A percentile compares a stretch with the other conserved stretches of the same genome.
Evolutionary conservation across 1,140 invertebrate species (phyloP).

Genomic region (Panagrolaimus sp.): DNA sequence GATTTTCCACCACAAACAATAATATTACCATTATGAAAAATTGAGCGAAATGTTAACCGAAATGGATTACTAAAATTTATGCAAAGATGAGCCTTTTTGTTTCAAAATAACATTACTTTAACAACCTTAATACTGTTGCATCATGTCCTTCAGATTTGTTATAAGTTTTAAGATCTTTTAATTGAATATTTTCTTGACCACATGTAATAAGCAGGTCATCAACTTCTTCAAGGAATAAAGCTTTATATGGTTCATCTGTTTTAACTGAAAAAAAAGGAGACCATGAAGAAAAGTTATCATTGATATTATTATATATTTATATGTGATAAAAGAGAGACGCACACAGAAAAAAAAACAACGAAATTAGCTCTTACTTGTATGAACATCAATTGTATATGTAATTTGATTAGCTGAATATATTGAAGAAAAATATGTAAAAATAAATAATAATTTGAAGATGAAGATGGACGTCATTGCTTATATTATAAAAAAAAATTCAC

Average conservation of each 20-base stretch:
- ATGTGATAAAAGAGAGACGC: too few relatives aligned
- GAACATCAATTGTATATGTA: constrained; percentile 8
- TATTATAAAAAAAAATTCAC: too few relatives aligned
- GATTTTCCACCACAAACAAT: not conserved
- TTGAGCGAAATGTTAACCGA: constrained; percentile 12
- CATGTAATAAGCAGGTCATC: not conserved
- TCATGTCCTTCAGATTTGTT: too few relatives aligned
- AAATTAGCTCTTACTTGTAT: constrained; percentile 7
- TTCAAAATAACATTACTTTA: too few relatives aligned
- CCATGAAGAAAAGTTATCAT: not conserved
- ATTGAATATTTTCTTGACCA: too few relatives aligned
- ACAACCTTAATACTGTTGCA: too few relatives aligned
- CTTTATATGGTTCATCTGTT: not conserved
- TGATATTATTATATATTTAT: not conserved
- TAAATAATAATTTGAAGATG: too few relatives aligned
- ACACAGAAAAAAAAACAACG: too few relatives aligned
- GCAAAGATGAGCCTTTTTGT: too few relatives aligned
- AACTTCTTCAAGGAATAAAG: constrained; percentile 1
- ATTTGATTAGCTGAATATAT: not conserved
- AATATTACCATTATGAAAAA: constrained; percentile 6
- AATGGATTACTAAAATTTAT: not conserved
- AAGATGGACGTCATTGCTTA: too few relatives aligned
- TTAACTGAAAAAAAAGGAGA: not conserved
- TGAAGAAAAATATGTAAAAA: too few relatives aligned
- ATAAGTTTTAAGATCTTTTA: too few relatives aligned